Evolutionary conservation across 2,888 invertebrate genomes (phyloP).

Genomic region (Agonum fuliginosum): DNA sequence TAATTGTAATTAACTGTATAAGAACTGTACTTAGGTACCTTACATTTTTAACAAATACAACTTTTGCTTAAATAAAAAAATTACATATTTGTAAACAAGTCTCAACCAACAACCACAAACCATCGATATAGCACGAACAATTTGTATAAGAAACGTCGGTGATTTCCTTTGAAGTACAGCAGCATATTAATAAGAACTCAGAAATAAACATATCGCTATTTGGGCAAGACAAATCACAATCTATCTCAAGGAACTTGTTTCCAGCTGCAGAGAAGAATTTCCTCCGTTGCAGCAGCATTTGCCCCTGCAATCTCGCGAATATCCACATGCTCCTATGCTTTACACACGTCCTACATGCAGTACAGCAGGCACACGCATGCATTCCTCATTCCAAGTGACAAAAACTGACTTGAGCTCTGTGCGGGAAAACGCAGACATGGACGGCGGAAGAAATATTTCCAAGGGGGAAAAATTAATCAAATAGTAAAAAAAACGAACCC

Average conservation of each 20-base stretch:
- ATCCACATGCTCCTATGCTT: background rate
- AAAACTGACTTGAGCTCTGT: slow-evolving; percentile 45
- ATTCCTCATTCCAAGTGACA: slow-evolving; percentile 48
- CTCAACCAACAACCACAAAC: too few species aligned
- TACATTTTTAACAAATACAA: too few species aligned
- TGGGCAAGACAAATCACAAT: slow-evolving; percentile 25
- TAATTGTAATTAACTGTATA: too few species aligned
- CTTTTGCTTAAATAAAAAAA: too few species aligned
- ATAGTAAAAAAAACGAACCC: too few species aligned
- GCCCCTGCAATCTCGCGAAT: slow-evolving; percentile 1
- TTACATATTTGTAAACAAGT: too few species aligned
- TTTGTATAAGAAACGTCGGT: background rate
- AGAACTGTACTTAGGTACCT: too few species aligned
- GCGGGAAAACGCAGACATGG: slow-evolving; percentile 21
- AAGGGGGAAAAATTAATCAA: too few species aligned
- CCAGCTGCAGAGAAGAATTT: slow-evolving; percentile 8
- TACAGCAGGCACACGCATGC: background rate
- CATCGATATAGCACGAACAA: too few species aligned
- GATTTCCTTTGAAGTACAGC: background rate
- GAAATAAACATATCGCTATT: slow-evolving; percentile 27
- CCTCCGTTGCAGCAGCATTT: background rate
- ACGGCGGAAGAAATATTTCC: too few species aligned
- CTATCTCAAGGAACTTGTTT: slow-evolving; percentile 34
- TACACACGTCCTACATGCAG: slow-evolving; percentile 20
- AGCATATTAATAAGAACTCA: background rate